Base-by-base conservation (phyloP, 2,797 vertebrate genomes). In the Ficedula albicollis region DNA sequence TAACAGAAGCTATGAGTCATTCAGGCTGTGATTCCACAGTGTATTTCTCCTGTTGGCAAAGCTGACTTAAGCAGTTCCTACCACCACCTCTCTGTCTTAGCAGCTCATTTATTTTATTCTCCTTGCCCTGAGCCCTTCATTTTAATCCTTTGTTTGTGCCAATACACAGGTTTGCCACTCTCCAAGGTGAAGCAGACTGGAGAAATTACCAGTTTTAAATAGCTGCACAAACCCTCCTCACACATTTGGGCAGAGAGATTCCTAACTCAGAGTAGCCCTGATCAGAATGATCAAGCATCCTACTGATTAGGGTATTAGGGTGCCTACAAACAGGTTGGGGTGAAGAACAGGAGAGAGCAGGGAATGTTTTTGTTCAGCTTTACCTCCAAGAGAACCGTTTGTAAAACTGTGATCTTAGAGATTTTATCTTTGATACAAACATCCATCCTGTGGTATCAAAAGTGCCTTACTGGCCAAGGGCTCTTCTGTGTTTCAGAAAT, bases 1-100 rank as follows among this genome's bases (percentile, higher is more conserved):
- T 15, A 94, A 59, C 94, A 95, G 93, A 94, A 95, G 94, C 93
- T 95, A 1, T 93, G 95, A 96, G 95, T 95, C 95, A 97, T 52
- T 34, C 87, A 67, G 90, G 34, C 93, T 93, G 87, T 69, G 85
- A 88, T 91, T 95, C 93, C 85, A 78, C 87, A 26, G 91, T 48
- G 91, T 52, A 73, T 93, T 91, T 86, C 91, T 95, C 96, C 16
- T 51, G 84, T 39, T 93, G 96, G 94, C 90, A 95, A 86, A 90
- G 94, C 96, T 97, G 96, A 95, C 68, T 87, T 7, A 46, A 93
- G 93, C 93, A 90, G 51, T 80, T 95, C 84, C 89, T 95, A 90
- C 89, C 75, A 87, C 54, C 78, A 74, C 39, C 90, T 92, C 92
- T 72, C 3, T 43, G 19, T 60, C 64, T 87, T 58, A 95, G 27